Conservation (phyloP, 2,797 vertebrate species). For the Spinus olivaceus region DNA sequence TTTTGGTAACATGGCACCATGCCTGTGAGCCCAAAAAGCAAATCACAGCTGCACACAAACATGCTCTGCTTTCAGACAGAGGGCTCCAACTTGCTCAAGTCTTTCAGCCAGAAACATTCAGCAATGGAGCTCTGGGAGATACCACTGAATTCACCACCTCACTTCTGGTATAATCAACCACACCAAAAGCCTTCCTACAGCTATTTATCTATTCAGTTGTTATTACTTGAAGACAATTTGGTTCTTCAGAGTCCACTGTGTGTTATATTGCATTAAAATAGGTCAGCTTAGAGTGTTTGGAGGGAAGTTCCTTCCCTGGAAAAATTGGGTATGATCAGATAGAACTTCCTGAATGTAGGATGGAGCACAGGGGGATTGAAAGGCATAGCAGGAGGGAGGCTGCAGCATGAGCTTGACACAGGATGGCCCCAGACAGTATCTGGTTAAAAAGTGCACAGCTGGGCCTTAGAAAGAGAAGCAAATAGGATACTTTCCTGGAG, state of each 20-base stretch:
- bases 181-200: not conserved
- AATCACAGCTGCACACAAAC: not conserved
- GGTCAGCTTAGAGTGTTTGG: not conserved
- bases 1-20: not conserved
- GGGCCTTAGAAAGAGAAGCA: not conserved
- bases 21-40: not conserved
- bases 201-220: not conserved
- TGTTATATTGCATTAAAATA: not conserved
- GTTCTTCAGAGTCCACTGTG: not conserved
- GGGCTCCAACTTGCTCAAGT: not conserved
- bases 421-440: too few relatives aligned
- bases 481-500: not conserved
- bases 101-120: not conserved
- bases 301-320: not conserved
- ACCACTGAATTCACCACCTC: not conserved
- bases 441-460: not conserved
- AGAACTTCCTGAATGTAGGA: not conserved
- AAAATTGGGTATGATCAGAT: not conserved
- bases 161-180: not conserved
- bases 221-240: not conserved
- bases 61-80: not conserved
- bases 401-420: not conserved
- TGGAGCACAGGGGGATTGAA: not conserved
- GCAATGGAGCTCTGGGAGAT: not conserved
- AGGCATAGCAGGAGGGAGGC: not conserved